These are phyloP conservation scores for Muscicapa comitata DNA, from an alignment of 2,797 vertebrate genomes.

Conservation along the genomic window DNA sequence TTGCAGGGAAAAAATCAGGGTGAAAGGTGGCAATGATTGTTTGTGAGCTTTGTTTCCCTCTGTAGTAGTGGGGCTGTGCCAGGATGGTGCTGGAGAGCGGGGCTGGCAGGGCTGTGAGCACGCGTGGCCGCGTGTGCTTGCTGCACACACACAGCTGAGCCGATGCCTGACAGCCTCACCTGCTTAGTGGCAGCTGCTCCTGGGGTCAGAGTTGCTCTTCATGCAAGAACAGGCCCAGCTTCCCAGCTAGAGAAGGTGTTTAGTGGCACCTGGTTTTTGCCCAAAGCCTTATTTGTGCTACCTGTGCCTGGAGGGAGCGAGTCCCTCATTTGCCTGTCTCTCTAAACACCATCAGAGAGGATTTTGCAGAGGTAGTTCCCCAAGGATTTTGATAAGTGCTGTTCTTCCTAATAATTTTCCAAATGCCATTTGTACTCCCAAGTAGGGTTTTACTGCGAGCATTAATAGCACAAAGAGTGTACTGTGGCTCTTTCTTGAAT, in stretches of 20 bases:
- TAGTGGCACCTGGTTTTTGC: not conserved
- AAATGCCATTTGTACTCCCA: not conserved
- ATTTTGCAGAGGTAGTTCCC: constrained; percentile 9
- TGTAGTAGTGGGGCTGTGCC: not conserved
- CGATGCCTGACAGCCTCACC: not conserved
- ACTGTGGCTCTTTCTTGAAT: not conserved
- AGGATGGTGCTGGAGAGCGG: not conserved
- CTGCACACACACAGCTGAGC: not conserved
- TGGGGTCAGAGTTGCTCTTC: not conserved
- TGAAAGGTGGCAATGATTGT: not conserved
- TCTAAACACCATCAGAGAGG: not conserved
- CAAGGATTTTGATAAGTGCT: constrained; percentile 23
- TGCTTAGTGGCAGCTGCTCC: not conserved
- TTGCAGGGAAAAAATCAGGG: not conserved
- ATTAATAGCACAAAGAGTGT: not conserved
- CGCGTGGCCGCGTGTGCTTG: not conserved
- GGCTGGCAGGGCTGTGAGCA: fast-evolving
- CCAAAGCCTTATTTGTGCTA: not conserved
- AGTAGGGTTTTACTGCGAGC: not conserved
- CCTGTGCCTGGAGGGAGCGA: not conserved
- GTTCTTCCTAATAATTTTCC: constrained; percentile 22
- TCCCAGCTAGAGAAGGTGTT: not conserved
- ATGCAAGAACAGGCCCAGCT: not conserved
- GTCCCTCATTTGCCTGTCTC: not conserved
- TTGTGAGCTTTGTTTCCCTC: fast-evolving